Evolutionary conservation across 2,888 invertebrate species (phyloP).

Genomic region (Brachyopa scutellaris): DNA sequence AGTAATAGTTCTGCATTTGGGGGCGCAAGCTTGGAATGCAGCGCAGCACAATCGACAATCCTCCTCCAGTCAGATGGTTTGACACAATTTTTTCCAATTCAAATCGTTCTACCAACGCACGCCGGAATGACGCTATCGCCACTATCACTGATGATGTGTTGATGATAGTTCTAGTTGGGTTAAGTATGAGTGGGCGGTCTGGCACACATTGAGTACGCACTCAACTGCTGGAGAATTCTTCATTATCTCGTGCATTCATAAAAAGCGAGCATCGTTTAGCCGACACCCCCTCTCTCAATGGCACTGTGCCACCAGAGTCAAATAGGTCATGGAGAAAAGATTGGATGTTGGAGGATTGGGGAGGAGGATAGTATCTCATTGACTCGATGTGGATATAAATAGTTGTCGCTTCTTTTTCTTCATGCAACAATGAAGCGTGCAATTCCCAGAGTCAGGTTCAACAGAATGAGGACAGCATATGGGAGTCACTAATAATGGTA

Average conservation of each 20-base stretch:
- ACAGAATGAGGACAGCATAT: slow-evolving; percentile 16
- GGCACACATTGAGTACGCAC: slow-evolving; percentile 42
- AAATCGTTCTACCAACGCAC: slow-evolving; percentile 43
- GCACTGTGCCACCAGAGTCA: slow-evolving; percentile 36
- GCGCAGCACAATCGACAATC: slow-evolving; percentile 5
- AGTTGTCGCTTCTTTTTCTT: slow-evolving; percentile 13
- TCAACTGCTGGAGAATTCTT: slow-evolving; percentile 27
- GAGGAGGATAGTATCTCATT: neutral
- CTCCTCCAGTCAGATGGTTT: slow-evolving; percentile 11
- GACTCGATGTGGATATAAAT: slow-evolving; percentile 29
- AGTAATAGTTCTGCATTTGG: slow-evolving; percentile 23
- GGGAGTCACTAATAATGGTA: neutral
- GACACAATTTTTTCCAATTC: slow-evolving; percentile 38
- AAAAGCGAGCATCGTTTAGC: slow-evolving; percentile 31
- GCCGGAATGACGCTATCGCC: slow-evolving; percentile 40
- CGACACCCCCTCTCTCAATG: slow-evolving; percentile 39
- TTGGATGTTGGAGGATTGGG: neutral
- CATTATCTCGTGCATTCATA: slow-evolving; percentile 50
- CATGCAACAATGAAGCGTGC: slow-evolving; percentile 3
- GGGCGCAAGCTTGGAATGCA: slow-evolving; percentile 41
- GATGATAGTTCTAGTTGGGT: slow-evolving; percentile 49
- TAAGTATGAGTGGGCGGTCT: slow-evolving; percentile 58
- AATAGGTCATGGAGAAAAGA: slow-evolving; percentile 57
- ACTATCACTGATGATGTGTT: slow-evolving; percentile 29
- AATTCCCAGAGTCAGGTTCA: slow-evolving; percentile 63